Evolutionary conservation across 2,797 vertebrate genomes (phyloP).

Genomic region (Characodon lateralis): DNA sequence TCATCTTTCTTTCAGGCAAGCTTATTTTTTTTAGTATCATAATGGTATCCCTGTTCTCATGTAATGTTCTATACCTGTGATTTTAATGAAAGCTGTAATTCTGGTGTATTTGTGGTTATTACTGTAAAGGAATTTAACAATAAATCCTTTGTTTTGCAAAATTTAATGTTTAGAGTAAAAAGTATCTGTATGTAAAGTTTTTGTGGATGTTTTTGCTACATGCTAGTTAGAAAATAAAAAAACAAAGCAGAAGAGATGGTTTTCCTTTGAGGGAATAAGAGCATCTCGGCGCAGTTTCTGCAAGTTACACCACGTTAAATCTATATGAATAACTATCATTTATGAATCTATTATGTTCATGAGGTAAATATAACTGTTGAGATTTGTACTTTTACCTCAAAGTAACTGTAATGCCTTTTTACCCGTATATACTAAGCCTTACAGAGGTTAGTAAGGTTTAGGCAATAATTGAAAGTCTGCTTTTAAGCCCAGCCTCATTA

Average conservation of each 20-base stretch:
- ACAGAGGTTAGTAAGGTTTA: background rate
- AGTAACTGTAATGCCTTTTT: background rate
- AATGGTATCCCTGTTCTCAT: background rate
- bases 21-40: background rate
- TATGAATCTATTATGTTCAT: too few relatives aligned
- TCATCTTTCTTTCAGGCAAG: background rate
- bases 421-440: background rate
- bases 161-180: too few relatives aligned
- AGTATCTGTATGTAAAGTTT: background rate
- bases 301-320: background rate
- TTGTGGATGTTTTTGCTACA: background rate
- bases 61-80: background rate
- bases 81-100: background rate
- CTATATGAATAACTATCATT: too few relatives aligned
- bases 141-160: background rate
- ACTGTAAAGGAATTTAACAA: background rate
- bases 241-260: slow-evolving; percentile 4
- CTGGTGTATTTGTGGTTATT: background rate
- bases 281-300: background rate
- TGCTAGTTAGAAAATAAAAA: background rate
- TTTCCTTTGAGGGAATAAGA: slow-evolving; percentile 64
- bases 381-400: background rate
- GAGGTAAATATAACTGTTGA: too few relatives aligned
- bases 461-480: background rate
- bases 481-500: background rate